Evolutionary conservation across 2,888 invertebrate species (phyloP).

Genomic region (Chalcis sispes): DNA sequence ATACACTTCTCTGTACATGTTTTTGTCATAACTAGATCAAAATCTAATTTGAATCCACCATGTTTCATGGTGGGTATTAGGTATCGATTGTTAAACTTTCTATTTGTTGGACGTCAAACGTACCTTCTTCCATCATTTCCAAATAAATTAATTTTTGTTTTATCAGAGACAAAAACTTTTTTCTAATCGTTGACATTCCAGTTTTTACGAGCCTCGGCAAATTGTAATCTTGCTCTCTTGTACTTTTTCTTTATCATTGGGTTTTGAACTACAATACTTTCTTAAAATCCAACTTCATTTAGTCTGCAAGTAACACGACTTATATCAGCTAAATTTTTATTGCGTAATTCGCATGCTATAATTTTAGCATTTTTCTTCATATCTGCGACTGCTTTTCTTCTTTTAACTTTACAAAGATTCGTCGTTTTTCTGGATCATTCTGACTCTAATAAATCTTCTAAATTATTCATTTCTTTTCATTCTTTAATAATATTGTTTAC

Average conservation of each 20-base stretch:
- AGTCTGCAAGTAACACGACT: neutral
- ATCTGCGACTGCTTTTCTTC: neutral
- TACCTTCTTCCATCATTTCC: conserved; percentile 1
- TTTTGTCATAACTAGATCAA: no score
- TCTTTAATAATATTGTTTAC: conserved; percentile 2
- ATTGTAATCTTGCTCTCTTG: neutral
- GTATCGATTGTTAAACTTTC: neutral
- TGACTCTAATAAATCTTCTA: neutral
- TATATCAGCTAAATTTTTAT: neutral
- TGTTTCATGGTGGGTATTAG: no score
- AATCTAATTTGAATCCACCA: no score
- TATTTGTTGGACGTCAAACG: neutral
- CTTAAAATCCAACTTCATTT: neutral
- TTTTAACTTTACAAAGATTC: neutral
- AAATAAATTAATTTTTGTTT: neutral
- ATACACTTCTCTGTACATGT: no score
- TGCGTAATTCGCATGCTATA: neutral
- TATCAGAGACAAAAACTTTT: neutral
- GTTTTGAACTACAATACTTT: neutral
- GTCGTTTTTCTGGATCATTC: neutral
- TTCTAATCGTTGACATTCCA: neutral
- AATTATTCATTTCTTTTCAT: neutral
- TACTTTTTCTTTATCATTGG: neutral
- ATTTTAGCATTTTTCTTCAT: neutral
- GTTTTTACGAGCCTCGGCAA: neutral